Evolutionary conservation across 2,113 vertebrate genomes (phyloP).

Genomic region (Melierax canorus): DNA sequence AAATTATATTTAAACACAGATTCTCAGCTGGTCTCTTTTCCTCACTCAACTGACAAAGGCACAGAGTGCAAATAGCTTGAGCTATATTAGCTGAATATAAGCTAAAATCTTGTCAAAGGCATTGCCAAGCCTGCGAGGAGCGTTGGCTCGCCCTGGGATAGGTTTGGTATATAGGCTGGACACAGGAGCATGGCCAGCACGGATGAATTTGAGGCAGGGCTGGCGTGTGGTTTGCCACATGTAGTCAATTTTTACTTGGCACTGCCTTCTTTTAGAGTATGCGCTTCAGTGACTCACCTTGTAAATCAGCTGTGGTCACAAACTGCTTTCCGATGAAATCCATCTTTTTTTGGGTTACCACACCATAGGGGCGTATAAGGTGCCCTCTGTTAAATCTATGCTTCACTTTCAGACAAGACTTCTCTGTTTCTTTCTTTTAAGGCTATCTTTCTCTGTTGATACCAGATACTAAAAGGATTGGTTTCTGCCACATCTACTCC

Average conservation of each 20-base stretch:
- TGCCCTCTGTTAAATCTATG: background rate
- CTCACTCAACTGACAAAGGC: slow-evolving; percentile 26
- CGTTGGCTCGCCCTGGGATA: background rate
- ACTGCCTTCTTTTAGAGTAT: slow-evolving; percentile 28
- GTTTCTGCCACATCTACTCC: background rate
- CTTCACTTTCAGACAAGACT: background rate
- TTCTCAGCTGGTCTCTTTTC: slow-evolving; percentile 36
- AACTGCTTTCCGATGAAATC: background rate
- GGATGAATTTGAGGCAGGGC: slow-evolving; percentile 25
- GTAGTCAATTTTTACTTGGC: slow-evolving; percentile 12
- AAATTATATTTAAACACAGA: slow-evolving; percentile 47
- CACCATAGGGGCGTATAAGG: accelerated
- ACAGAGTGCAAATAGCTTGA: slow-evolving; percentile 7
- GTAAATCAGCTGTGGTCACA: slow-evolving; percentile 29
- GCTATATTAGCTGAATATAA: slow-evolving; percentile 20
- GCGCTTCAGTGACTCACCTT: slow-evolving; percentile 49
- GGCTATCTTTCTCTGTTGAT: background rate
- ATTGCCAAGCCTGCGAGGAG: background rate
- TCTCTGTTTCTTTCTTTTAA: background rate
- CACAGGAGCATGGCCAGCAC: background rate
- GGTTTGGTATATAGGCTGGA: background rate
- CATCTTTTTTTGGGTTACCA: background rate
- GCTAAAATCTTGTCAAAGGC: slow-evolving; percentile 15
- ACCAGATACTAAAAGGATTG: background rate
- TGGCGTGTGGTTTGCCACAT: slow-evolving; percentile 34